Evolutionary conservation across 1,140 invertebrate species (phyloP).

Genomic region (Forficula auricularia): DNA sequence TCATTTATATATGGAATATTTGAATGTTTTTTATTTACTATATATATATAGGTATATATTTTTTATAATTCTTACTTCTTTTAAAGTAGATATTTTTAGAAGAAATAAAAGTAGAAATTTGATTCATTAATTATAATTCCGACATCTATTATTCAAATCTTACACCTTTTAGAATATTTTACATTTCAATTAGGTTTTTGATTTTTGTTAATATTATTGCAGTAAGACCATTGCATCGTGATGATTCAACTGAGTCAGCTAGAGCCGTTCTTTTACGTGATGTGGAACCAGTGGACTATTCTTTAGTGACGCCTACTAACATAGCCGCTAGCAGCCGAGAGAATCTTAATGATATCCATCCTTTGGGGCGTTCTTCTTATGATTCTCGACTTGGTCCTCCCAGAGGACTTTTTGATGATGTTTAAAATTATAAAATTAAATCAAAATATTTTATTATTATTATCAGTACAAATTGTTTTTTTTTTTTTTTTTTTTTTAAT

Average conservation of each 20-base stretch:
- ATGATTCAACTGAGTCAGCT: constrained; percentile 38
- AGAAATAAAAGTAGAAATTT: too few relatives aligned
- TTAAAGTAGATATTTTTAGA: too few relatives aligned
- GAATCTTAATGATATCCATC: too few relatives aligned
- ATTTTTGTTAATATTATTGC: constrained; percentile 9
- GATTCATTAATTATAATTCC: neutral
- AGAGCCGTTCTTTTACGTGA: constrained; percentile 39
- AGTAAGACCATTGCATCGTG: constrained; percentile 30
- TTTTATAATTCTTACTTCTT: too few relatives aligned
- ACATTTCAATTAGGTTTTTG: constrained; percentile 2
- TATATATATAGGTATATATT: too few relatives aligned
- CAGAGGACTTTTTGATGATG: constrained; percentile 72
- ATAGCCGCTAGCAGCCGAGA: constrained; percentile 8
- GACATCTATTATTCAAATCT: constrained; percentile 1
- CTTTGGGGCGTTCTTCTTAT: too few relatives aligned
- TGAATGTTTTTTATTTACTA: too few relatives aligned
- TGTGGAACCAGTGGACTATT: constrained; percentile 44
- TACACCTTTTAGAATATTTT: constrained; percentile 1
- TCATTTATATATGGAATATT: too few relatives aligned
- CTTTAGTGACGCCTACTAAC: constrained; percentile 22
- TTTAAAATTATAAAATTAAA: constrained; percentile 26
- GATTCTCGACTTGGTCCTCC: constrained; percentile 35
- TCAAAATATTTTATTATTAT: too few relatives aligned
- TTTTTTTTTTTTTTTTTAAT: too few relatives aligned
- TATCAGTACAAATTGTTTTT: too few relatives aligned